Percentiles rank a stretch among this genome's conserved stretches.
Conservation (phyloP, 2,888 invertebrate species). For the Sphecodes monilicornis region DNA sequence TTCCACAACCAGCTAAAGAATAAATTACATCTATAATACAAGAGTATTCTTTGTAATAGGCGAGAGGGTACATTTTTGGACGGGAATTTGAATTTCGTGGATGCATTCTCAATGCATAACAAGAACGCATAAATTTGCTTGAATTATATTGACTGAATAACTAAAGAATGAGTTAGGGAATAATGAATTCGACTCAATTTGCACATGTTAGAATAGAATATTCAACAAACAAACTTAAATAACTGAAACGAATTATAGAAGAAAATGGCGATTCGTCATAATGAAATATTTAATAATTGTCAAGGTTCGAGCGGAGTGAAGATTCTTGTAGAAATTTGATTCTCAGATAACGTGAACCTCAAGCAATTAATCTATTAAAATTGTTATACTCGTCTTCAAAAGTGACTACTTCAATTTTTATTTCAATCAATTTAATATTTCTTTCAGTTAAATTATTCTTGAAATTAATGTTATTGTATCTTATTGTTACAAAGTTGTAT, state of each 20-base stretch:
- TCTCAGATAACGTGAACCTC: background rate
- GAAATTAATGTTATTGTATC: background rate
- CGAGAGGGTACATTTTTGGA: constrained; percentile 1
- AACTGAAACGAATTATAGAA: constrained; percentile 4
- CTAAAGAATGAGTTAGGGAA: constrained; percentile 28
- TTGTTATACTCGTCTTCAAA: background rate
- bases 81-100: constrained; percentile 28
- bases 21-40: background rate
- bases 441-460: background rate
- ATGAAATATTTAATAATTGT: background rate
- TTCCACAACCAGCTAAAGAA: background rate
- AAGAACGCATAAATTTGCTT: constrained; percentile 30
- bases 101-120: constrained; percentile 14
- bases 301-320: background rate
- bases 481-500: background rate
- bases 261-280: background rate
- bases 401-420: background rate
- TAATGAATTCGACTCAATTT: constrained; percentile 33
- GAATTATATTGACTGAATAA: constrained; percentile 41
- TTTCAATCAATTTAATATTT: background rate
- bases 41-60: constrained; percentile 1
- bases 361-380: background rate
- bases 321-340: background rate
- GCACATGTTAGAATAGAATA: constrained; percentile 27
- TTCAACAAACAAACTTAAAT: constrained; percentile 1